Percentiles rank a stretch among this genome's conserved stretches.
These are phyloP conservation scores for Myxocyprinus asiaticus DNA, from an alignment of 2,113 vertebrate species.

Conservation along the genomic window DNA sequence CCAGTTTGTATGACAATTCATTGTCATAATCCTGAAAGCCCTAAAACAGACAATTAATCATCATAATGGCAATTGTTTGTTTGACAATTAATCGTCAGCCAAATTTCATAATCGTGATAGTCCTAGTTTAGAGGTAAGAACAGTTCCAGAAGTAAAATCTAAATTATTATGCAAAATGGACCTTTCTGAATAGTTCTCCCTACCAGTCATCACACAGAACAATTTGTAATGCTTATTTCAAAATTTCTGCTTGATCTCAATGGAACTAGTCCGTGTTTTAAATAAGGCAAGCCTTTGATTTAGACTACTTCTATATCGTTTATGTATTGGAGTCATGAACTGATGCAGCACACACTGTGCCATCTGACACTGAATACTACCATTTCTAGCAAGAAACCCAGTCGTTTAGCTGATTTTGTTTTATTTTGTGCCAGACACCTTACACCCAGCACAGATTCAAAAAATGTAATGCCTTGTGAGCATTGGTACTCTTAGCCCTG, in stretches of 20 bases:
- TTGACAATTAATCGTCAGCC: no score
- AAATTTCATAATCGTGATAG: no score
- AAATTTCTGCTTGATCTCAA: background rate
- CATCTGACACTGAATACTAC: conserved; percentile 5
- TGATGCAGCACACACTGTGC: background rate
- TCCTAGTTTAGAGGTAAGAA: background rate
- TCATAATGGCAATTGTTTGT: no score
- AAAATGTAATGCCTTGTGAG: background rate
- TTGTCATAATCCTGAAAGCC: no score
- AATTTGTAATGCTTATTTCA: conserved; percentile 15
- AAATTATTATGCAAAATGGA: background rate
- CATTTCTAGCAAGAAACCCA: background rate
- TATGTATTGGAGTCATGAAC: background rate
- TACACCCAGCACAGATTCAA: no score
- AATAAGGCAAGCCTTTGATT: no score
- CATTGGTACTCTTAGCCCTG: background rate
- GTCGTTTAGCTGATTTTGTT: no score
- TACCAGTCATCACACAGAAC: background rate
- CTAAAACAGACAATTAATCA: no score
- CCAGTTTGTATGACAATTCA: no score
- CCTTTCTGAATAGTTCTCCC: conserved; percentile 14
- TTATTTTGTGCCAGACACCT: no score
- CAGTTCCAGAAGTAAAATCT: background rate
- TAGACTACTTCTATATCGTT: no score
- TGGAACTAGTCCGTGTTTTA: background rate